A percentile compares a stretch with the other conserved stretches of the same genome.
These are phyloP conservation scores for Petrophora chlorosata DNA, from an alignment of 2,888 invertebrate genomes.

Conservation along the genomic window DNA sequence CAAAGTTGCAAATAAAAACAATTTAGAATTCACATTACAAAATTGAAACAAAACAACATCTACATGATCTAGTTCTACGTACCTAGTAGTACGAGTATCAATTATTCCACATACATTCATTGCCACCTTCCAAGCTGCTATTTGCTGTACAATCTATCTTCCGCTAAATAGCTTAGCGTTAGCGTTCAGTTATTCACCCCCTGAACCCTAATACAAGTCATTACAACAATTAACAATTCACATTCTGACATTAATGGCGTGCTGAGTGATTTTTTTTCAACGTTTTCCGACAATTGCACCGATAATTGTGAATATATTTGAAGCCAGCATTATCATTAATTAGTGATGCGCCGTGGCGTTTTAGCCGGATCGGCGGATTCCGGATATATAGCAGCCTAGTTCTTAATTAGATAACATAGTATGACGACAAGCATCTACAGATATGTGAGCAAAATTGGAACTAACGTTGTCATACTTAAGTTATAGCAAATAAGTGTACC, in stretches of 20 bases:
- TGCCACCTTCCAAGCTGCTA: neutral
- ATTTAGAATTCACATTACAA: too few species aligned
- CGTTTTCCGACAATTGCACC: constrained; percentile 26
- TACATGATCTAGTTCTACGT: too few species aligned
- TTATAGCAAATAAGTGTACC: too few species aligned
- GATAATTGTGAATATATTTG: constrained; percentile 27
- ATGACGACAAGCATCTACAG: too few species aligned
- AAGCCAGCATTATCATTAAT: constrained; percentile 2
- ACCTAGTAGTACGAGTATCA: too few species aligned
- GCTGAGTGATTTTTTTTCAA: constrained; percentile 52
- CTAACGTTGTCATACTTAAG: too few species aligned
- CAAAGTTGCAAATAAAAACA: too few species aligned
- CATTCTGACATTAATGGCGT: constrained; percentile 44
- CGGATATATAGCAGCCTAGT: too few species aligned
- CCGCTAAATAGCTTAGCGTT: neutral
- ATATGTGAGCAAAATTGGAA: too few species aligned
- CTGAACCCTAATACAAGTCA: constrained; percentile 38
- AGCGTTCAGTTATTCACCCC: constrained; percentile 16
- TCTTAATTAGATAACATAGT: too few species aligned
- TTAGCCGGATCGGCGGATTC: too few species aligned
- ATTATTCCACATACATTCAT: constrained; percentile 2
- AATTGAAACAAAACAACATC: too few species aligned
- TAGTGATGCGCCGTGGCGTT: constrained; percentile 1
- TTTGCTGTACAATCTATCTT: neutral
- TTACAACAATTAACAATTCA: constrained; percentile 43